Conservation (phyloP, 2,797 vertebrate genomes). For the Staurois parvus region DNA sequence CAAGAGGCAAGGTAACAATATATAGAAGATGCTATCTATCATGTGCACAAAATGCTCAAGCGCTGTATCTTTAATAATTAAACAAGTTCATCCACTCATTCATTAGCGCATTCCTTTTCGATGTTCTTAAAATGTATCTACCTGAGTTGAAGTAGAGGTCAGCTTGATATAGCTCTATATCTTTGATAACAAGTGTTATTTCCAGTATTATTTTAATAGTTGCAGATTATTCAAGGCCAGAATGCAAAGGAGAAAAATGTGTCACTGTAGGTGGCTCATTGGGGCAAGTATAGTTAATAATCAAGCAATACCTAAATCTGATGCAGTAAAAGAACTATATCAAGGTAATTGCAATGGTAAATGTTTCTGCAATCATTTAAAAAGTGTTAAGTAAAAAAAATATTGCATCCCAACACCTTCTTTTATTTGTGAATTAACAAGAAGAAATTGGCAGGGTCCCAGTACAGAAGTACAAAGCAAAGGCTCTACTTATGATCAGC, state of each 20-base stretch:
- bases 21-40: constrained; percentile 23
- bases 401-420: background rate
- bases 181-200: background rate
- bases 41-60: constrained; percentile 23
- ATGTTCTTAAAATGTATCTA: constrained; percentile 3
- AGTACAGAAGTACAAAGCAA: too few relatives aligned
- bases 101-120: background rate
- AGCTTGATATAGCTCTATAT: background rate
- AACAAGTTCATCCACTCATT: constrained; percentile 1
- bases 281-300: too few relatives aligned
- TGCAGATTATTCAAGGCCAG: background rate
- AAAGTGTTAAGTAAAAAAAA: background rate
- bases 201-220: background rate
- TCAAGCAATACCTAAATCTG: background rate
- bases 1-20: constrained; percentile 48
- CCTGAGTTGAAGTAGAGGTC: constrained; percentile 41
- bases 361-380: background rate
- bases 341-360: background rate
- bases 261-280: too few relatives aligned
- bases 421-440: background rate
- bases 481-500: too few relatives aligned
- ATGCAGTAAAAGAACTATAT: background rate
- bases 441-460: background rate
- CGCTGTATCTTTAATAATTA: constrained; percentile 23
- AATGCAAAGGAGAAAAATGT: background rate